These are phyloP conservation scores for Cheilosia soror DNA, from an alignment of 2,888 invertebrate genomes.

Conservation along the genomic window DNA sequence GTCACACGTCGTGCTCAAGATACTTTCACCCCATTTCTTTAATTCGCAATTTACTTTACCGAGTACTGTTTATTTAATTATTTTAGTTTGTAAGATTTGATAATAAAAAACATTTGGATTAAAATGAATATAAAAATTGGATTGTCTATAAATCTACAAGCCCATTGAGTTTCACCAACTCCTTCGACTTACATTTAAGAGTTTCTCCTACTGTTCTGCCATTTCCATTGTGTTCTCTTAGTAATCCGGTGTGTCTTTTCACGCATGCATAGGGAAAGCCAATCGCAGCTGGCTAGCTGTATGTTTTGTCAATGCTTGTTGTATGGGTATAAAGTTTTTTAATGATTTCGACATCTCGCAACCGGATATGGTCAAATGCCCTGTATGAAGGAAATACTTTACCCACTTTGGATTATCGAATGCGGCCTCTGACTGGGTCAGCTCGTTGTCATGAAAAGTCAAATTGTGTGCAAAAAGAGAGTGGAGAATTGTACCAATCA, in stretches of 20 bases:
- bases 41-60: too few relatives aligned
- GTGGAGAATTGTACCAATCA: too few relatives aligned
- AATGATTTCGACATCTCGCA: conserved; percentile 99
- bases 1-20: too few relatives aligned
- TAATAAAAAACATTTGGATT: too few relatives aligned
- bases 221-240: conserved; percentile 97
- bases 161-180: not conserved
- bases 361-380: conserved; percentile 98
- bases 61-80: too few relatives aligned
- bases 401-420: conserved; percentile 97
- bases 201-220: conserved; percentile 95
- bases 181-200: conserved; percentile 89
- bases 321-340: conserved; percentile 98
- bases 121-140: too few relatives aligned
- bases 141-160: too few relatives aligned
- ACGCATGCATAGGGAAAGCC: too few relatives aligned
- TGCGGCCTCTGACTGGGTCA: conserved; percentile 98
- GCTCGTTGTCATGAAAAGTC: conserved; percentile 99
- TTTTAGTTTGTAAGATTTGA: too few relatives aligned
- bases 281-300: conserved; percentile 94
- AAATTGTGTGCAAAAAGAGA: too few relatives aligned
- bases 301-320: conserved; percentile 93
- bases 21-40: too few relatives aligned
- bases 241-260: conserved; percentile 99
- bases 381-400: conserved; percentile 98